Percentiles rank a stretch among this genome's conserved stretches.
These are phyloP conservation scores for Orussus abietinus DNA, from an alignment of 1,140 invertebrate species.

Conservation along the genomic window DNA sequence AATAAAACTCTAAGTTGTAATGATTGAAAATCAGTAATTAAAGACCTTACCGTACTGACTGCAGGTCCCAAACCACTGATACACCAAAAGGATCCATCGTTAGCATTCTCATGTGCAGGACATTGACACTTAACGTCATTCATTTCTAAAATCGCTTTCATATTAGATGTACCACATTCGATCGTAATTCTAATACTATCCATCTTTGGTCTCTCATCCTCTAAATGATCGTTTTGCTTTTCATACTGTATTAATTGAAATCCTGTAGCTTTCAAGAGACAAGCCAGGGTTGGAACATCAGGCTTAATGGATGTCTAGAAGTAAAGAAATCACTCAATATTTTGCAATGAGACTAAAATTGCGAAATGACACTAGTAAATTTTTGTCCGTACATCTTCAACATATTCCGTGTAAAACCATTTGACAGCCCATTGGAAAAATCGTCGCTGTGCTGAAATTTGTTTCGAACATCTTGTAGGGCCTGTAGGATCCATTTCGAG, in stretches of 20 bases:
- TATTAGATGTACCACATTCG: conserved; percentile 37
- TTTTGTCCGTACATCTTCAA: conserved; percentile 21
- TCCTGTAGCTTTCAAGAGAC: conserved; percentile 35
- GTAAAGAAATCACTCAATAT: conserved; percentile 2
- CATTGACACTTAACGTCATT: conserved; percentile 34
- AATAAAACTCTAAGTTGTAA: too few species aligned
- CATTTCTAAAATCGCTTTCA: conserved; percentile 37
- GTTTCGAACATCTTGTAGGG: conserved; percentile 1
- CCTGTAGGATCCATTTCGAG: conserved; percentile 13
- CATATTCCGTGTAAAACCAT: conserved; percentile 25
- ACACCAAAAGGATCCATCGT: conserved; percentile 40
- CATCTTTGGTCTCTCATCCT: conserved; percentile 8
- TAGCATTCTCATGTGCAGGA: conserved; percentile 26
- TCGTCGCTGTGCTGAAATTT: conserved; percentile 12
- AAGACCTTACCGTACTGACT: conserved; percentile 17
- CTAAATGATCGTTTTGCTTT: conserved; percentile 18
- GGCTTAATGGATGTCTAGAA: conserved; percentile 22
- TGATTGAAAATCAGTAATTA: conserved; percentile 1
- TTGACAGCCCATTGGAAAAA: conserved; percentile 33
- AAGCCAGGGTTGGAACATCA: conserved; percentile 28
- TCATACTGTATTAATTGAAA: conserved; percentile 36
- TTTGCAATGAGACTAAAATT: background rate
- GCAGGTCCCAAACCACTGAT: conserved; percentile 31
- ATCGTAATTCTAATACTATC: conserved; percentile 28
- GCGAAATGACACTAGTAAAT: conserved; percentile 5